These are phyloP conservation scores for Syrrhaptes paradoxus DNA, from an alignment of 2,113 vertebrate genomes.

Conservation along the genomic window DNA sequence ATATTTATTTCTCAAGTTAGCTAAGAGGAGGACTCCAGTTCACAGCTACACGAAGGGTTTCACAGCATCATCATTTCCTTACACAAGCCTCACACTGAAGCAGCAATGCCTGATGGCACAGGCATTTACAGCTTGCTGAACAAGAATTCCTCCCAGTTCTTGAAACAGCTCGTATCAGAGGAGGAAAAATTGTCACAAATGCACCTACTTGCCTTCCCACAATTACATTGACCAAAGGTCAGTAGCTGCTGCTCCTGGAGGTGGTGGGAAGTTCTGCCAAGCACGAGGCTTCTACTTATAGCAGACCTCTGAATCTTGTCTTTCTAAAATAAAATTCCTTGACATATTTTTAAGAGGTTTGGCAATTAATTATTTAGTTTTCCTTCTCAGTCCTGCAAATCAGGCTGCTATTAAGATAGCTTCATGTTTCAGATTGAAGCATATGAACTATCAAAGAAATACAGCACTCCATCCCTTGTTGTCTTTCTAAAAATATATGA, in stretches of 20 bases:
- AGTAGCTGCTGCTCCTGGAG: neutral
- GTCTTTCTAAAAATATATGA: neutral
- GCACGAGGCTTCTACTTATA: neutral
- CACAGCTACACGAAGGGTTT: neutral
- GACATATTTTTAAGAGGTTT: neutral
- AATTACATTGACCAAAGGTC: neutral
- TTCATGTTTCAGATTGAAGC: neutral
- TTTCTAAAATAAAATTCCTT: neutral
- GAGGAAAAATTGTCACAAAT: neutral
- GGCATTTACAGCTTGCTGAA: neutral
- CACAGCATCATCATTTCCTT: neutral
- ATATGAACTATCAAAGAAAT: neutral
- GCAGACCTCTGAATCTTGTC: neutral
- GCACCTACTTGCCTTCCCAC: neutral
- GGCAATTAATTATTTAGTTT: neutral
- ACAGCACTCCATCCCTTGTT: neutral
- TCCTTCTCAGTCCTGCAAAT: neutral
- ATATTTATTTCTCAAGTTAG: conserved; percentile 15
- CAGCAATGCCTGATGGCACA: neutral
- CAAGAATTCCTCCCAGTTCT: neutral
- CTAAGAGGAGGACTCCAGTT: neutral
- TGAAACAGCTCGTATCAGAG: neutral
- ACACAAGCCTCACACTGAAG: neutral
- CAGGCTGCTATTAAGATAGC: neutral
- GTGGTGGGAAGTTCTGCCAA: neutral